Base-by-base conservation (phyloP, 2,797 vertebrate species). In the Periophthalmus magnuspinnatus region DNA sequence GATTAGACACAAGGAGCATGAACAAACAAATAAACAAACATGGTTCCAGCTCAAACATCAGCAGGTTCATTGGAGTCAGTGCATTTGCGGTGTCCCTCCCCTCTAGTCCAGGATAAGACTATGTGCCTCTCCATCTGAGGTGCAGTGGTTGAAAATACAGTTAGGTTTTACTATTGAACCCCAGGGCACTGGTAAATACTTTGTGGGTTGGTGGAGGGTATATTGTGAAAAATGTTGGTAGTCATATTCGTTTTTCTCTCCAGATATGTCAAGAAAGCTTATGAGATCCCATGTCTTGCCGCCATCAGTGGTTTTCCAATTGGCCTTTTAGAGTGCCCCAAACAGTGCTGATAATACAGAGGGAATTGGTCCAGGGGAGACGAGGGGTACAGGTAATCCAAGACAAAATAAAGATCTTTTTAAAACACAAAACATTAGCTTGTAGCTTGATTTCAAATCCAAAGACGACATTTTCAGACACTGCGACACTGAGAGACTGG, bases 11-110 rank as follows among this genome's bases (percentile, higher is more conserved):
- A 64, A 6, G 7, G 32, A 33, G 32, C n/a, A 22, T 22, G 34
- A 45, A 63, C 13, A 63, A 63, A 62, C 28, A 59, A 59, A 59
- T 28, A 59, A 59, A 60, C 32, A 60, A 41, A 62, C 60, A 54
- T 54, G 52, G 52, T 55, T 55, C 52, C 52, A 22, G 21, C 52
- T 55, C 21, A 55, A 24, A 22, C n/a, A 55, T 22, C 52, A 55
- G 52, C 21, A 22, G 21, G 21, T 55, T 55, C 41, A 45, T 16
- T 28, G 36, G 38, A 63, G 61, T 63, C 61, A 45, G 61, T 63
- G 58, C 58, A n/a, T 5, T n/a, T 36, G 32, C 28, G 5, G 28
- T 32, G 55, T 57, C 11, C 54, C 22, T 56, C 54, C 10, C 22
- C 54, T 50, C 48, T 48, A 5, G 16, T 48, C 19, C 50, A 21